Evolutionary conservation across 1,140 invertebrate species (phyloP).

Genomic region (Musca vetustissima): DNA sequence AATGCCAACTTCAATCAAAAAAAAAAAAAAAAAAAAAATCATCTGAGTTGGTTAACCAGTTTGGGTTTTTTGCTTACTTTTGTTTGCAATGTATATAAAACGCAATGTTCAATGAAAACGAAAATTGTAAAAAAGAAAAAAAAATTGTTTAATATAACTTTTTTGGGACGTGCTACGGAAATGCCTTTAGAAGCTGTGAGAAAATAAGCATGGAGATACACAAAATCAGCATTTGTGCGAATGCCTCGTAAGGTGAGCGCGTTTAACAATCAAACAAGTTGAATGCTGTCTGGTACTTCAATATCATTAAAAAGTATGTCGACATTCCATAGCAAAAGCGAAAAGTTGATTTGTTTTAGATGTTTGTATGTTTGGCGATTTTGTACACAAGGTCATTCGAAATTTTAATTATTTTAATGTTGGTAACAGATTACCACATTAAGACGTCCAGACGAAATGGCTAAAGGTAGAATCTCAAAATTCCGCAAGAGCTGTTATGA

Average conservation of each 20-base stretch:
- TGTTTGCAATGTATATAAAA: background rate
- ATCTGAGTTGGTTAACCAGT: background rate
- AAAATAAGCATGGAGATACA: background rate
- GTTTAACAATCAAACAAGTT: no score
- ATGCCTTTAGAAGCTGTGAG: constrained; percentile 8
- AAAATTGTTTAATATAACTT: background rate
- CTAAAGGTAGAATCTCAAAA: no score
- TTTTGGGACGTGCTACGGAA: constrained; percentile 15
- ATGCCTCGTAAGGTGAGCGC: no score
- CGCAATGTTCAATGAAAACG: background rate
- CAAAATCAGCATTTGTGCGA: no score
- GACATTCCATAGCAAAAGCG: background rate
- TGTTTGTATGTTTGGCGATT: no score
- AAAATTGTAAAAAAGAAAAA: constrained; percentile 6
- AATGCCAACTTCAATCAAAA: constrained; percentile 13
- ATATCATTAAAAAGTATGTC: constrained; percentile 9
- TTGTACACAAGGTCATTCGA: no score
- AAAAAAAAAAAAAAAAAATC: background rate
- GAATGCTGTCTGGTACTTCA: no score
- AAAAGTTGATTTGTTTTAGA: no score
- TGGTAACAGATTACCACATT: no score
- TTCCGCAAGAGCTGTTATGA: no score
- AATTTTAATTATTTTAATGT: no score
- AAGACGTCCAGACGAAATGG: no score
- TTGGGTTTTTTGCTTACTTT: background rate